These are phyloP conservation scores for Fringilla coelebs DNA, from an alignment of 2,797 vertebrate genomes.

Conservation along the genomic window DNA sequence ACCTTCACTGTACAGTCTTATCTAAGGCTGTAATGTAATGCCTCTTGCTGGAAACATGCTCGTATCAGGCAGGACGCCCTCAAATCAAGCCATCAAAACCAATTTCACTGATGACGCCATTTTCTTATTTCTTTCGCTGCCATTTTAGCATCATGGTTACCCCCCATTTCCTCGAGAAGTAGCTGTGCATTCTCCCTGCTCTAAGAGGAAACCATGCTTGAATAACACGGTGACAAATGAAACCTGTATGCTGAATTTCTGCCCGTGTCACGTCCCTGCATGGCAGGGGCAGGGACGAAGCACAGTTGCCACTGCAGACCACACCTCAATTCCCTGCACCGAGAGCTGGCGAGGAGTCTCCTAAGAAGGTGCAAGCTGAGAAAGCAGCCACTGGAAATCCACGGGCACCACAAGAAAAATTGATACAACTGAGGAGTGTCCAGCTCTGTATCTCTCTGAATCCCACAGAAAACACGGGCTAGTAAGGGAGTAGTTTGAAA, in stretches of 20 bases:
- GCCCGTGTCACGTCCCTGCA: rapidly evolving
- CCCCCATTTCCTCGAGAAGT: not conserved
- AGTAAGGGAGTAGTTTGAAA: not conserved
- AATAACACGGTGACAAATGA: not conserved
- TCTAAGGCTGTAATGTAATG: not conserved
- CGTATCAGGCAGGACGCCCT: not conserved
- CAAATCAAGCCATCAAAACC: not conserved
- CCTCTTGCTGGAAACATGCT: not conserved
- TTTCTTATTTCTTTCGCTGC: conserved; percentile 69
- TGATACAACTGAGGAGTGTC: not conserved
- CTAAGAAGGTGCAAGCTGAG: not conserved
- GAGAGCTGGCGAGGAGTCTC: not conserved
- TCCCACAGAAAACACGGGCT: not conserved
- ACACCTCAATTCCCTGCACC: not conserved
- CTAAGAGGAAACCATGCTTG: not conserved
- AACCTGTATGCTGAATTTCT: not conserved
- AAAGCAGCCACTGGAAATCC: not conserved
- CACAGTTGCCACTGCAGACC: not conserved
- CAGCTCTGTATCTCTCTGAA: not conserved
- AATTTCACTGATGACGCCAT: conserved; percentile 69
- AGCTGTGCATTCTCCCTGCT: not conserved
- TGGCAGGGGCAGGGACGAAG: not conserved
- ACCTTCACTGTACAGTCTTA: not conserved
- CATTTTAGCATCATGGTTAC: conserved; percentile 65
- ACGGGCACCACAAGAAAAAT: not conserved